Conservation (phyloP, 2,888 invertebrate genomes). For the Lysandra coridon region DNA sequence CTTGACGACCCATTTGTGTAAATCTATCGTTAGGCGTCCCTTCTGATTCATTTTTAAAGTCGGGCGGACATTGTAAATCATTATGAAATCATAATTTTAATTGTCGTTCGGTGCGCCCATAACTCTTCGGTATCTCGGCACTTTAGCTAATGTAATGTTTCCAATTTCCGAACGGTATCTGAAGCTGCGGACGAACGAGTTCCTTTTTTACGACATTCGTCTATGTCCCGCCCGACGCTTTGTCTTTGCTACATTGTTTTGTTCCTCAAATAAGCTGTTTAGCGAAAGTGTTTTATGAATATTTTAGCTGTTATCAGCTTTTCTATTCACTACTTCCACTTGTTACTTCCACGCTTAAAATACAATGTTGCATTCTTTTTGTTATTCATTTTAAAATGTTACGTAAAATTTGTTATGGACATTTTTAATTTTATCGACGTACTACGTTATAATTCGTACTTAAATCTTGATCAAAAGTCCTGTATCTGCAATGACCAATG, state of each 20-base stretch:
- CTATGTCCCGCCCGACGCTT: conserved; percentile 70
- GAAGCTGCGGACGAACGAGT: conserved; percentile 47
- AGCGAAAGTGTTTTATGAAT: conserved; percentile 3
- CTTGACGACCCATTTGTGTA: neutral
- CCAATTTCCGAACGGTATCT: conserved; percentile 66
- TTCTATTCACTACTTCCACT: neutral
- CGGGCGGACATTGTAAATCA: conserved; percentile 33
- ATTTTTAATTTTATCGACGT: too few species aligned
- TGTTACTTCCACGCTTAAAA: neutral
- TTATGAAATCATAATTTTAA: conserved; percentile 40
- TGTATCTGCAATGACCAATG: too few species aligned
- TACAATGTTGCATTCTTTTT: neutral
- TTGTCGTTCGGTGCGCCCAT: conserved; percentile 52
- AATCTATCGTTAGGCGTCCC: conserved; percentile 8
- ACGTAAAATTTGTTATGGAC: too few species aligned
- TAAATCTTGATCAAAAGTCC: too few species aligned
- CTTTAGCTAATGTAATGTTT: conserved; percentile 66
- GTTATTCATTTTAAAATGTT: neutral
- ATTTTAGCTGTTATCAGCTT: conserved; percentile 5
- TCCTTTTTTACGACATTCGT: conserved; percentile 71
- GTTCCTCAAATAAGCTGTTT: conserved; percentile 19
- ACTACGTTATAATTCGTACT: too few species aligned
- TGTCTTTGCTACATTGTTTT: conserved; percentile 46
- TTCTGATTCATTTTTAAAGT: conserved; percentile 30
- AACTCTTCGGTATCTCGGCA: conserved; percentile 65